Conservation (phyloP, 53 echinoderm and acorn worm genomes). For the Luidia sarsii region DNA sequence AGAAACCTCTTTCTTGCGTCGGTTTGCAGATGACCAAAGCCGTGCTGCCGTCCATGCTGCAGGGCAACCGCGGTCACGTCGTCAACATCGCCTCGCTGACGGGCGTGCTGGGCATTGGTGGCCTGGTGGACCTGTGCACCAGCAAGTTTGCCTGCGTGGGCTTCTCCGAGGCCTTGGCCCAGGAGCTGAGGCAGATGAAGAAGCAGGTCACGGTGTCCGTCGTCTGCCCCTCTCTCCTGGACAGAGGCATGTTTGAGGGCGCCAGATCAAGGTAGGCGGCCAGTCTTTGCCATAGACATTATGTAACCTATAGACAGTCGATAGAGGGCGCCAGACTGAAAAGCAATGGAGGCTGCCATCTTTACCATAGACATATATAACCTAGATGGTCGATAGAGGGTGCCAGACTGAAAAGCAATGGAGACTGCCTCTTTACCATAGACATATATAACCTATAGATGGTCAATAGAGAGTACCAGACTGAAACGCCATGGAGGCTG, state of each 20-base stretch:
- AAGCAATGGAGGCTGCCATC: too few relatives aligned
- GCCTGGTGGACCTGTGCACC: slow-evolving; percentile 86
- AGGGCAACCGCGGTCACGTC: slow-evolving; percentile 85
- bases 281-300: too few relatives aligned
- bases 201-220: slow-evolving; percentile 78
- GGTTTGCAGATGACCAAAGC: slow-evolving; percentile 87
- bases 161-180: slow-evolving; percentile 84
- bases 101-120: slow-evolving; percentile 87
- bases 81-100: slow-evolving; percentile 92
- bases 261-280: slow-evolving; percentile 83
- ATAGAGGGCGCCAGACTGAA: too few relatives aligned
- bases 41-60: slow-evolving; percentile 85
- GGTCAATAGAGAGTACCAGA: too few relatives aligned
- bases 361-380: too few relatives aligned
- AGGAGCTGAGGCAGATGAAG: slow-evolving; percentile 79
- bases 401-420: background rate
- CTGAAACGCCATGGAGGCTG: too few relatives aligned
- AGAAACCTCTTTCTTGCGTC: too few relatives aligned
- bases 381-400: too few relatives aligned
- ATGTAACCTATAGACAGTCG: too few relatives aligned
- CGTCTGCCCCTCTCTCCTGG: slow-evolving; percentile 87
- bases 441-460: too few relatives aligned
- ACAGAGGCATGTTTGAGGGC: slow-evolving; percentile 89
- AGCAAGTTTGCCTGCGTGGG: slow-evolving; percentile 94
- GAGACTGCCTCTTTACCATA: too few relatives aligned